Conservation (phyloP, 2,797 vertebrate genomes). For the Microchirus variegatus region DNA sequence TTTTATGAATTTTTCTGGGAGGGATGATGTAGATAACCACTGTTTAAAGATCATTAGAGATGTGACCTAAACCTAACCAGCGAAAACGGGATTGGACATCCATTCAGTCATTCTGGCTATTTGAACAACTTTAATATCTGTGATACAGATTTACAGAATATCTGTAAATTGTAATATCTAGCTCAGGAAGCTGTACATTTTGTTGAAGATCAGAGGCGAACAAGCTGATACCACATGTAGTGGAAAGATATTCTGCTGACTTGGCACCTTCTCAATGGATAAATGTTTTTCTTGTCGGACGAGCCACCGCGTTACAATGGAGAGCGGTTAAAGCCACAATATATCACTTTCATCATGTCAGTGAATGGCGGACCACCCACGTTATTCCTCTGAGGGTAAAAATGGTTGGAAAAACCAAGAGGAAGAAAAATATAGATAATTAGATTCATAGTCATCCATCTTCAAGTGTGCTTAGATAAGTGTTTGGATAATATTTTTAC, state of each 20-base stretch:
- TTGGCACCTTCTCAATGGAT: constrained; percentile 60
- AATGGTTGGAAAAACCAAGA: constrained; percentile 45
- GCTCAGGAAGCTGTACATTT: constrained; percentile 12
- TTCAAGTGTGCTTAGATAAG: constrained; percentile 66
- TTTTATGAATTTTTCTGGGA: no score
- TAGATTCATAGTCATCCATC: constrained; percentile 54
- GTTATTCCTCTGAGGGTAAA: constrained; percentile 43
- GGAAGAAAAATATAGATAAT: constrained; percentile 64
- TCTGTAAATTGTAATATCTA: background rate
- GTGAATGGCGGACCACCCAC: constrained; percentile 73
- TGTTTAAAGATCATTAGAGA: constrained; percentile 65
- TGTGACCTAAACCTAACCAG: constrained; percentile 62
- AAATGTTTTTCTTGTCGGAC: constrained; percentile 61
- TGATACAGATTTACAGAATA: constrained; percentile 7
- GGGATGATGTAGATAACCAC: background rate
- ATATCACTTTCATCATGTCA: constrained; percentile 77
- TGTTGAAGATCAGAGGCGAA: constrained; percentile 11
- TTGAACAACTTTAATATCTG: background rate
- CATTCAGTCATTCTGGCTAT: background rate
- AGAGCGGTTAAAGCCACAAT: constrained; percentile 66
- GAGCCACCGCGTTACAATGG: constrained; percentile 58
- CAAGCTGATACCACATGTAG: constrained; percentile 40
- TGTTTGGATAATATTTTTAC: constrained; percentile 64
- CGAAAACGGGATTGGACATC: background rate
- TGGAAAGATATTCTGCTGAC: constrained; percentile 71